These are phyloP conservation scores for Hepsetus odoe DNA, from an alignment of 2,113 vertebrate species.

Conservation along the genomic window DNA sequence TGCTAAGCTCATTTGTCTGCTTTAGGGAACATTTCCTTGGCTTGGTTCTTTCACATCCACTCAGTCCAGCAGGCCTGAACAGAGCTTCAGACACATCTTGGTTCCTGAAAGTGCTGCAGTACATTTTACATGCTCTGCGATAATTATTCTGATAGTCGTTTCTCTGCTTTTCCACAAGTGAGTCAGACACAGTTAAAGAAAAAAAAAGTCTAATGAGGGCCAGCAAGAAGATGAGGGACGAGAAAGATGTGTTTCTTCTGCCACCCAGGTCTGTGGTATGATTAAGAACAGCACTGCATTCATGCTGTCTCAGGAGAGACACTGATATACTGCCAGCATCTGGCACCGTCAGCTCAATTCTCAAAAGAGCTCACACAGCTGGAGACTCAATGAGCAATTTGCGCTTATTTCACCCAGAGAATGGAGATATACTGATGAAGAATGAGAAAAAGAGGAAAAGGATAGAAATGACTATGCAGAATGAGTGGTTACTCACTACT, in stretches of 20 bases:
- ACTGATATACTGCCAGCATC: slow-evolving; percentile 40
- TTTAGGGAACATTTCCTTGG: not conserved
- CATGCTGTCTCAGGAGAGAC: slow-evolving; percentile 24
- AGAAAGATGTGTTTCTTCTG: slow-evolving; percentile 37
- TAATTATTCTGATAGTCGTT: no score
- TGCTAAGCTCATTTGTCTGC: not conserved
- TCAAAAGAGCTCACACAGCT: slow-evolving; percentile 48
- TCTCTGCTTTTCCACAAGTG: not conserved
- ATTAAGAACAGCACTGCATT: slow-evolving; percentile 43
- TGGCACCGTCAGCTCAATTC: slow-evolving; percentile 52
- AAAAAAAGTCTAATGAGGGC: slow-evolving; percentile 27
- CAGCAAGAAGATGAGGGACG: slow-evolving; percentile 15
- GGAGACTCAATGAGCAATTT: slow-evolving; percentile 48
- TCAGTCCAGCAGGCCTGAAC: not conserved
- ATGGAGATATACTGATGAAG: slow-evolving; percentile 43
- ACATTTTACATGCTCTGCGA: not conserved
- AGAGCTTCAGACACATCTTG: not conserved
- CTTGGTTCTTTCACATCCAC: not conserved
- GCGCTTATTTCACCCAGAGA: slow-evolving; percentile 43
- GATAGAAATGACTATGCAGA: not conserved
- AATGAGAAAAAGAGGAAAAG: not conserved
- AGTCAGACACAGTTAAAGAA: not conserved
- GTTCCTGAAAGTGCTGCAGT: not conserved
- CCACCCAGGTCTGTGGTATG: slow-evolving; percentile 35
- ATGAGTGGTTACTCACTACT: not conserved